Evolutionary conservation across 2,797 vertebrate genomes (phyloP).

Genomic region (Coreius guichenoti): DNA sequence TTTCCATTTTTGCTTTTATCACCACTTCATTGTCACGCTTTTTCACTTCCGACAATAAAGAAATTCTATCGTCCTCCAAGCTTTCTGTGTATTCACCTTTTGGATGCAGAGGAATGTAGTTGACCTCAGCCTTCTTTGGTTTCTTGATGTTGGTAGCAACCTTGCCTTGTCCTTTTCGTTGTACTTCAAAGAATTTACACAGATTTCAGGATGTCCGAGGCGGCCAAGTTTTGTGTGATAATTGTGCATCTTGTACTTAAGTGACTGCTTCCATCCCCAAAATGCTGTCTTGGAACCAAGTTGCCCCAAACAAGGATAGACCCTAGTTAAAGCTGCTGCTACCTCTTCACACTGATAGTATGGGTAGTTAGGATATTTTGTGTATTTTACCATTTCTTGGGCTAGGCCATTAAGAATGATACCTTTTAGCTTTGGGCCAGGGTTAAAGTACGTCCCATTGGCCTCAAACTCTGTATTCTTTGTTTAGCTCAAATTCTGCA

Average conservation of each 20-base stretch:
- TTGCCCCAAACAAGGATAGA: constrained; percentile 59
- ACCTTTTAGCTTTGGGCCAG: constrained; percentile 56
- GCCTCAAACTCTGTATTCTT: constrained; percentile 49
- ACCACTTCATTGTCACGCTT: constrained; percentile 36
- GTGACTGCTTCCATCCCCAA: constrained; percentile 58
- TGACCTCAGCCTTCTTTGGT: constrained; percentile 48
- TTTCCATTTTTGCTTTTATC: constrained; percentile 45
- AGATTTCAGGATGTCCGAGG: constrained; percentile 51
- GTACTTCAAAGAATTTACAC: constrained; percentile 53
- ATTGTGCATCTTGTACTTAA: constrained; percentile 60
- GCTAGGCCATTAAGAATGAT: constrained; percentile 55
- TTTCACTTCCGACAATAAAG: constrained; percentile 43
- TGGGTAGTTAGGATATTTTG: constrained; percentile 56
- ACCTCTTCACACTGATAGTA: constrained; percentile 62
- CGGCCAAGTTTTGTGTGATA: constrained; percentile 43
- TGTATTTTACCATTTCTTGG: constrained; percentile 61
- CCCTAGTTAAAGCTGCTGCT: constrained; percentile 57
- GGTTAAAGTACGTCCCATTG: constrained; percentile 50
- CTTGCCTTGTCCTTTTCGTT: constrained; percentile 31
- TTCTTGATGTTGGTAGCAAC: constrained; percentile 50
- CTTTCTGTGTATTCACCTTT: constrained; percentile 49
- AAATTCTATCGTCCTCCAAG: constrained; percentile 46
- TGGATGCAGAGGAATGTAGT: constrained; percentile 44
- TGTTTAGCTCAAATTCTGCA: constrained; percentile 54
- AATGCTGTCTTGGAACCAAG: constrained; percentile 54